Base-by-base conservation (phyloP, 2,797 vertebrate genomes). In the Liasis olivaceus region DNA sequence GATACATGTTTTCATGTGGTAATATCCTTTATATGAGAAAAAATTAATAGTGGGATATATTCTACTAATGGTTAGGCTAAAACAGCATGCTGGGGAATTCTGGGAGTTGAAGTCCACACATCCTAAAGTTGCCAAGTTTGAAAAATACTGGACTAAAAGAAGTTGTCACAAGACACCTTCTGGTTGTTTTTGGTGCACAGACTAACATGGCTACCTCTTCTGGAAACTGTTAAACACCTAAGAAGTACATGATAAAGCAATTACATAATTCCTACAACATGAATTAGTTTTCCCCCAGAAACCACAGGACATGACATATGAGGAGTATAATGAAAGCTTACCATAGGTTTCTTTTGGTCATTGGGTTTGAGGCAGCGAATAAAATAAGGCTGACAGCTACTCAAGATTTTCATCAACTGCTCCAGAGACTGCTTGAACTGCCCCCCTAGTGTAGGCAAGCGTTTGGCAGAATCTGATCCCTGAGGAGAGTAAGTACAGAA, bases 281-380 rank as follows among this genome's bases (percentile, higher is more conserved):
- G 2, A 47, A 56, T 51, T 26, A 47, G 54, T 31, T 85, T 31
- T 54, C 24, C 22, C 31, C n/a, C 56, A 69, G 22, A 81, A 81
- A 84, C 92, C 63, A 88, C 59, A 89, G 17, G 85, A 94, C 81
- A 66, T 89, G 87, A 84, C 88, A 91, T 72, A n/a, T 47, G 89
- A 93, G 64, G 66, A 2, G 11, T 89, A 90, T 58, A 91, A 93
- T 88, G 62, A 91, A 95, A 42, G 69, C 91, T 97, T 98, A 99
- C 99, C 99, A 98, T 96, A 1, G 99, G 98, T 97, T 98, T 99
- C 98, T 99, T 99, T 97, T 97, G 98, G 95, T 99, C 98, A 1
- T 99, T 99, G 92, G 99, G 99, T 95, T 99, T 99, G 95, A 99
- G 98, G 97, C 99, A 99, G 94, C 99, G 99, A 84, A 99, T 97